These are phyloP conservation scores for Tachina grossa DNA, from an alignment of 2,888 invertebrate genomes.

Conservation along the genomic window DNA sequence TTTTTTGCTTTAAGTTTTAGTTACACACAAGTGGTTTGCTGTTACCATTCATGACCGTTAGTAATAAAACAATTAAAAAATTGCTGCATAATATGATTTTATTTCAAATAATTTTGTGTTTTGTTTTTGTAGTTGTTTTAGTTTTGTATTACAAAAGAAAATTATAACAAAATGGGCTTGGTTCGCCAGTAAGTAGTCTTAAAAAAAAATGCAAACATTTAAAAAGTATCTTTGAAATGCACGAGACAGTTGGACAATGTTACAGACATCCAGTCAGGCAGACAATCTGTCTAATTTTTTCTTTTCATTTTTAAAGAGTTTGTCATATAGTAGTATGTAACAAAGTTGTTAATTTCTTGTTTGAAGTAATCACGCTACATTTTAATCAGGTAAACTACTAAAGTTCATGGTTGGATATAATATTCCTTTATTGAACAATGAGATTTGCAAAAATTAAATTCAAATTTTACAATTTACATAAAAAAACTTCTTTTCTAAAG, in stretches of 20 bases:
- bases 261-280: conserved; percentile 18
- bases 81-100: conserved; percentile 67
- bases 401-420: not conserved
- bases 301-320: conserved; percentile 12
- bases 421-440: too few species aligned
- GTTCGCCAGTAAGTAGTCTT: conserved; percentile 13
- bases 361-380: not conserved
- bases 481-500: too few species aligned
- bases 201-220: conserved; percentile 4
- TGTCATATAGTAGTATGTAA: conserved; percentile 25
- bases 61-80: conserved; percentile 73
- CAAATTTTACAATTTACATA: too few species aligned
- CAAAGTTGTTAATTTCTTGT: not conserved
- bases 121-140: not conserved
- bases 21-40: conserved; percentile 6
- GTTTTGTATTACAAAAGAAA: conserved; percentile 36
- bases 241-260: conserved; percentile 31
- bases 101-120: not conserved
- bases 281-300: conserved; percentile 52
- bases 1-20: not conserved
- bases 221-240: conserved; percentile 21
- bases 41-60: conserved; percentile 67
- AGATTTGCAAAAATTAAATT: too few species aligned
- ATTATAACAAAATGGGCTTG: conserved; percentile 64
- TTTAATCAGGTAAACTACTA: not conserved